Base-by-base conservation (phyloP, 2,113 vertebrate genomes). In the Picathartes gymnocephalus region DNA sequence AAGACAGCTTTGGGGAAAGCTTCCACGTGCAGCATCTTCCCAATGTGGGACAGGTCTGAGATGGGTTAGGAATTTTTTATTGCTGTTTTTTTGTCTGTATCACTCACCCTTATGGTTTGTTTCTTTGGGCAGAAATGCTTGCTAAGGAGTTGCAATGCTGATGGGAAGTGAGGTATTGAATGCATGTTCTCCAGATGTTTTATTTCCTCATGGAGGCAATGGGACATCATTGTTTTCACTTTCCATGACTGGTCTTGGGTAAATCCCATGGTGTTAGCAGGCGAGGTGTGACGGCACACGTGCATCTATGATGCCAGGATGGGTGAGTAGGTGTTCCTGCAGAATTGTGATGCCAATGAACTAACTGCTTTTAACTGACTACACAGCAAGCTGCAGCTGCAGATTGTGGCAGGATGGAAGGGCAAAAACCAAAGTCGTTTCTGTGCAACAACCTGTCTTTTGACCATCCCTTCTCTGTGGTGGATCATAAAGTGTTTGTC, bases 21-120 rank as follows among this genome's bases (percentile, higher is more conserved):
- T 80, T 35, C 42, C 3, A 3, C 0, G 0, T 51, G 28, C 24
- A 58, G 35, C 39, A 18, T 45, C 68, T 44, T 84, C 42, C 35
- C 4, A 1, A 54, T 2, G 1, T 3, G 8, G 42, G 22, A n/a
- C 9, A 50, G 16, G 16, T 58, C 72, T 88, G 47, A 68, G 28
- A 58, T 8, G 28, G 30, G 17, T 47, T 58, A 84, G 37, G 16
- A n/a, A 28, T 24, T 42, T 48, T 48, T 35, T 24, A 48, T 53
- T 76, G 13, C 23, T 45, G 2, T 45, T 2, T 19, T 54, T 22
- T 45, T 48, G 4, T 58, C 15, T 65, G 3, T 54, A 39, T 77
- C 33, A 73, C 23, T 78, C 1, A 0, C 22, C n/a, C 25, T 65
- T 68, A 33, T 5, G 14, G 8, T 54, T 91, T 88, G 8, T 84